These are phyloP conservation scores for Vidua chalybeata DNA, from an alignment of 2,113 vertebrate genomes.

Conservation along the genomic window DNA sequence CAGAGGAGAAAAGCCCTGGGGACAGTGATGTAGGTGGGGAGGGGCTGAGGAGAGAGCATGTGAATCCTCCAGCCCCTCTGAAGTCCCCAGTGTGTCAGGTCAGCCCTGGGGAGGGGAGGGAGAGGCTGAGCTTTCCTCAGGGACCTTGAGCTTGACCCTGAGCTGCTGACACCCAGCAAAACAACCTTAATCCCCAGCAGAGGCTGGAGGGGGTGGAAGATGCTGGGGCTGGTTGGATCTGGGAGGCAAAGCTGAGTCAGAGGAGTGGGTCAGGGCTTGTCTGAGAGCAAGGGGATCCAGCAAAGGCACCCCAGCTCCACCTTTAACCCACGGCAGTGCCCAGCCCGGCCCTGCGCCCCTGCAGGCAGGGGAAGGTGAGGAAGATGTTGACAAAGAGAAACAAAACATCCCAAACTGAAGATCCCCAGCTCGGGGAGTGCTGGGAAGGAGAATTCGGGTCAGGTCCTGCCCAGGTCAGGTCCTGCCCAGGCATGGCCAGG, in stretches of 20 bases:
- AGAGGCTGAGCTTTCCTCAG: not conserved
- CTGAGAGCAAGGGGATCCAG: not conserved
- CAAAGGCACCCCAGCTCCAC: too few relatives aligned
- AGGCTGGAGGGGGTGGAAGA: not conserved
- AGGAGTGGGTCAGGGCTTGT: accelerated
- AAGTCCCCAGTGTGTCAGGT: accelerated
- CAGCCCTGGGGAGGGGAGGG: not conserved
- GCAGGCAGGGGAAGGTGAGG: too few relatives aligned
- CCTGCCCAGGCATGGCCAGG: too few relatives aligned
- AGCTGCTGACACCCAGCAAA: not conserved
- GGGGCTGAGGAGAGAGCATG: not conserved
- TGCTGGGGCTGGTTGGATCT: not conserved
- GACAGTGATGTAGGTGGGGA: not conserved
- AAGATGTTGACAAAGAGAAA: not conserved
- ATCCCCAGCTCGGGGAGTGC: accelerated
- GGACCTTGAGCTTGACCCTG: not conserved
- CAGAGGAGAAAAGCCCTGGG: not conserved
- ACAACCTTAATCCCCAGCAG: not conserved
- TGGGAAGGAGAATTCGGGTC: accelerated
- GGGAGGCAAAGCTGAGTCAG: not conserved
- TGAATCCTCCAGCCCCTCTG: not conserved
- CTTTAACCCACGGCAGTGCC: not conserved
- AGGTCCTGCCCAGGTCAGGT: not conserved
- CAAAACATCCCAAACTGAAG: not conserved
- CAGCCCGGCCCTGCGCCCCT: accelerated